Percentiles rank a stretch among this genome's conserved stretches.
These are phyloP conservation scores for Enteromius anoplus DNA, from an alignment of 2,797 vertebrate species.

Conservation along the genomic window DNA sequence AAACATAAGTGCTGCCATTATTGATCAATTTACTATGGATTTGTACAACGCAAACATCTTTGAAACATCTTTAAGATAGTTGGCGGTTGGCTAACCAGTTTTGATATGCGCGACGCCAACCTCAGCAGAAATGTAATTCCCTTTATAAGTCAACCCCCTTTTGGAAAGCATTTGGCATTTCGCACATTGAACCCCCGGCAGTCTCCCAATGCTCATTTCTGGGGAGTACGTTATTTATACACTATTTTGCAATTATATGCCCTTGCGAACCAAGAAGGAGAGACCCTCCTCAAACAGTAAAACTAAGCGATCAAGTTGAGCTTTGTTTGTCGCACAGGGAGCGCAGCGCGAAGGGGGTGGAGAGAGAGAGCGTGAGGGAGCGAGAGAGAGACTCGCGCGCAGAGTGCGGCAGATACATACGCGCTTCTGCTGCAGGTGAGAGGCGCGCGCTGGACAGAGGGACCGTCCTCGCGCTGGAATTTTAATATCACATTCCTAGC, in stretches of 20 bases:
- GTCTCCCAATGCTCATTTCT: conserved; percentile 20
- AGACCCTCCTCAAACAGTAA: conserved; percentile 69
- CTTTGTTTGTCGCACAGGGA: conserved; percentile 81
- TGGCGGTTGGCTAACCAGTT: background rate
- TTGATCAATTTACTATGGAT: background rate
- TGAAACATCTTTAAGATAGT: background rate
- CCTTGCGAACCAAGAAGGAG: conserved; percentile 1
- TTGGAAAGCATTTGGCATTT: background rate
- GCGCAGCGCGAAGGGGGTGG: conserved; percentile 66
- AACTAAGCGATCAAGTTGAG: conserved; percentile 84
- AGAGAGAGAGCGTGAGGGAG: conserved; percentile 73
- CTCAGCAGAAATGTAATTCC: conserved; percentile 11
- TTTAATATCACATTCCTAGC: conserved; percentile 54
- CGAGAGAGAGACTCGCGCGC: conserved; percentile 91
- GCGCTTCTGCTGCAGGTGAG: conserved; percentile 92
- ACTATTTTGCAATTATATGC: background rate
- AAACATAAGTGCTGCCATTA: background rate
- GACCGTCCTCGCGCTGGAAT: conserved; percentile 63
- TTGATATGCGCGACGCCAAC: background rate
- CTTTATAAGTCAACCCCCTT: background rate
- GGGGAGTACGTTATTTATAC: background rate
- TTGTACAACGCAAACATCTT: background rate
- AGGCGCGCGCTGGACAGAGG: conserved; percentile 73
- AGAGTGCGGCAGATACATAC: conserved; percentile 91
- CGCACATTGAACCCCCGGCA: background rate